phyloP scores from a whole-genome alignment of 2,797 vertebrate genomes.

The Syngnathus rostellatus region DNA sequence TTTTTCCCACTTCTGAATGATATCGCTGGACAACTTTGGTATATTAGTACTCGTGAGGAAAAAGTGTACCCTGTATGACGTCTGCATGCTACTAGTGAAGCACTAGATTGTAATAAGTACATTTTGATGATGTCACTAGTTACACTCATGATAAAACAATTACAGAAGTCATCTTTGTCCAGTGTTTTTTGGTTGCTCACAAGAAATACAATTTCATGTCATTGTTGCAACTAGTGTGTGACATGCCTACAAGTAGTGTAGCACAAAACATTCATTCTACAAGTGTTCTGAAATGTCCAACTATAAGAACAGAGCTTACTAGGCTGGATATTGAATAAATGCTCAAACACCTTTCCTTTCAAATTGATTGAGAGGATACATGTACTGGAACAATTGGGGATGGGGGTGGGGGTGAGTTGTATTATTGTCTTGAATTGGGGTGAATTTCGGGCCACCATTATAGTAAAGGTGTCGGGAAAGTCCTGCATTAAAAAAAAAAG shows the following conservation, averaged over 20 bases:
- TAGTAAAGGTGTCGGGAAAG: background rate
- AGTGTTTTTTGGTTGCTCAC: too few relatives aligned
- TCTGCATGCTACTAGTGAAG: background rate
- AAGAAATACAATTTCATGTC: too few relatives aligned
- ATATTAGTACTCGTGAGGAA: background rate
- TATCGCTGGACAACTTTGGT: background rate
- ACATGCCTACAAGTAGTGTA: background rate
- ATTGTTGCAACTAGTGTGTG: too few relatives aligned
- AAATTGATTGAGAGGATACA: background rate
- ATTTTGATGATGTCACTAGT: background rate
- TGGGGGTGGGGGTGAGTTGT: background rate
- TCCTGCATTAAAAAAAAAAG: background rate
- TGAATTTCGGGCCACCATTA: background rate
- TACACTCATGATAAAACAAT: too few relatives aligned
- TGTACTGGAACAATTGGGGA: background rate
- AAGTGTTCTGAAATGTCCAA: background rate
- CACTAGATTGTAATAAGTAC: background rate
- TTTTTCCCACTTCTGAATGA: background rate
- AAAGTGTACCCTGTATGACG: background rate
- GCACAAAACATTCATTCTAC: background rate
- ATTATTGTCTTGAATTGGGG: background rate
- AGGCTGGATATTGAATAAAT: background rate
- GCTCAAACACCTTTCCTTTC: background rate
- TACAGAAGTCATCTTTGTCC: too few relatives aligned
- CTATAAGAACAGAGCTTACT: background rate